These are phyloP conservation scores for Dinomys branickii DNA, from an alignment of 2,113 vertebrate genomes.

Conservation along the genomic window DNA sequence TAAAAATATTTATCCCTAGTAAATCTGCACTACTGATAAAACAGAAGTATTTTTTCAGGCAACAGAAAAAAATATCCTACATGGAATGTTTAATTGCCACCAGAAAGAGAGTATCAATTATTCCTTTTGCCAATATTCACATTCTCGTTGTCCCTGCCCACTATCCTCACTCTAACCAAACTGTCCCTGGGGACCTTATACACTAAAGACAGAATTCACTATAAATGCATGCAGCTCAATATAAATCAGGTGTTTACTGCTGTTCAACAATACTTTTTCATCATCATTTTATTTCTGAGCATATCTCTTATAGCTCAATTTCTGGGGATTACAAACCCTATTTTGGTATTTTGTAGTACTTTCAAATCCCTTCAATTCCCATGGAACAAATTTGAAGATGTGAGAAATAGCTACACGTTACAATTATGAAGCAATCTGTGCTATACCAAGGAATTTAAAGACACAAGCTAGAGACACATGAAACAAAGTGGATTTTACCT, in stretches of 20 bases:
- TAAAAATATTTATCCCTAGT: background rate
- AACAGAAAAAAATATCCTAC: background rate
- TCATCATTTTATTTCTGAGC: background rate
- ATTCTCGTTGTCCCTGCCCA: background rate
- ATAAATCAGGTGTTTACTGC: background rate
- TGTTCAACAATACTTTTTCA: background rate
- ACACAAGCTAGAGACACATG: background rate
- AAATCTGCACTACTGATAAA: background rate
- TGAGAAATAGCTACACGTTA: background rate
- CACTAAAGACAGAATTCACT: background rate
- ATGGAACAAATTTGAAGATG: background rate
- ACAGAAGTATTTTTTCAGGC: conserved; percentile 6
- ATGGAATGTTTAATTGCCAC: background rate
- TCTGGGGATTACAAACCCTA: background rate
- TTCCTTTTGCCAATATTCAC: background rate
- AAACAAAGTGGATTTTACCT: background rate
- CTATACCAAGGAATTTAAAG: background rate
- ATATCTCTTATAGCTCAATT: background rate
- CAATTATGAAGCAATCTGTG: background rate
- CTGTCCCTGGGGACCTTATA: background rate
- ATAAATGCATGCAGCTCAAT: background rate
- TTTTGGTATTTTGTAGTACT: background rate
- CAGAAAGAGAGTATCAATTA: background rate
- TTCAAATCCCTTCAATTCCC: background rate
- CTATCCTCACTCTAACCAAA: background rate